Base-by-base conservation (phyloP, 2,113 vertebrate species). In the Hyperopisus bebe region DNA sequence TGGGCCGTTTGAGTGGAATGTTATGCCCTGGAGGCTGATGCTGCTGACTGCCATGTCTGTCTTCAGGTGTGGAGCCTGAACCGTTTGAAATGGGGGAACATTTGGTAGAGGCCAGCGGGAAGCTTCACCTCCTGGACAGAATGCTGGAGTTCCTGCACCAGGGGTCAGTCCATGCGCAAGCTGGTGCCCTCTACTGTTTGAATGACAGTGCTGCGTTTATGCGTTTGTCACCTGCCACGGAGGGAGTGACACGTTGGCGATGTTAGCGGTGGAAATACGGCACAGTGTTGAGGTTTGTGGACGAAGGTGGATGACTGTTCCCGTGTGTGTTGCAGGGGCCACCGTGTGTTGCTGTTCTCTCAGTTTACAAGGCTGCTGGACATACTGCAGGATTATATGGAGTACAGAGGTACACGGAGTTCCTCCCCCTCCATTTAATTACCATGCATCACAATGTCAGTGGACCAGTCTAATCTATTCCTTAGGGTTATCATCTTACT, bases 321-420 rank as follows among this genome's bases (percentile, higher is more conserved):
- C 51, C n/a, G 31, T 47, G 47, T 70, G 58, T 74, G 21, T 31
- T 83, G 21, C 47, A 96, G 98, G 77, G 97, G 97, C 91, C 98
- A 99, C 91, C 96, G 96, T 44, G 93, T 98, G 91, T 94, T 99
- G 91, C 94, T 99, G 90, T 99, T 99, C 94, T 98, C 98, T 90
- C 98, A 99, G 47, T 97, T 99, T 98, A 98, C 97, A 46, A 96
- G 96, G 86, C 96, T 98, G 94, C 94, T 99, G 90, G 98, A 99
- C 94, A 97, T 99, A 91, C 94, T 99, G 44, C 98, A 99, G 94
- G 98, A 99, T 92, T 99, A 98, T 92, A 93, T 99, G 96, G 97
- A 97, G 92, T 97, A 97, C 9, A 96, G 96, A 97, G 97, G 98
- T 98, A 92, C 19, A 7, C 7, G 19, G 19, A 21, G 53, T 21